Evolutionary conservation across 2,888 invertebrate genomes (phyloP), one percentile per base, ranked within the genome.

Genomic region (Limenitis camilla): DNA sequence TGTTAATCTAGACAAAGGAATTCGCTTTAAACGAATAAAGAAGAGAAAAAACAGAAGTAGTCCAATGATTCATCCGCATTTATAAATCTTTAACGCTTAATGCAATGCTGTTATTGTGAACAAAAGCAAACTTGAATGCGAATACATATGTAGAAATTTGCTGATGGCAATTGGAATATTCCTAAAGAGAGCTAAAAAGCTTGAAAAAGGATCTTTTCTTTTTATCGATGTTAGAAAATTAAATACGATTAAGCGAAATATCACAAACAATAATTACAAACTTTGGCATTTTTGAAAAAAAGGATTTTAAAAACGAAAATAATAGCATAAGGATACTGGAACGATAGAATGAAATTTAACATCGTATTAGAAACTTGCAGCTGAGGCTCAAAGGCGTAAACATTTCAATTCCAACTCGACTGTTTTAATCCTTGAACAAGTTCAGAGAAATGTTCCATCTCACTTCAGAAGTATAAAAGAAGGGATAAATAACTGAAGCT

Each of bases 1-100:
- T 71, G 68, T 74, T 75, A 75, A 79, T 78, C 74, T 72, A 67
- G 67, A 74, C 72, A 78, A 77, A 72, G 72, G 67, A 72, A 75
- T 73, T 72, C 65, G 67, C 64, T 65, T 67, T 55, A 57, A 66
- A 62, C 39, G 42, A 53, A 45, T 33, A 33, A n/a, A 51, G 49
- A 57, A 41, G 65, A 64, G 63, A 66, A 69, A 68, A 64, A 65
- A 55, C 51, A 47, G 45, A 52, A 49, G 57, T 49, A 52, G 54
- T 57, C 57, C 49, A 61, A 60, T 59, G 61, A 61, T 66, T 67
- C 71, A 66, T n/a, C n/a, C n/a, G 60, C 66, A 65, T 71, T 69
- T 66, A 66, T 62, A 67, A 71, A 44, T 43, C 27, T 35, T 30
- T 11, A 38, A 6, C 38, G 28, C 36, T 36, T 29, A 45, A 36